phyloP scores from a whole-genome alignment of 2,888 invertebrate genomes.

The Gryllus longicercus region DNA sequence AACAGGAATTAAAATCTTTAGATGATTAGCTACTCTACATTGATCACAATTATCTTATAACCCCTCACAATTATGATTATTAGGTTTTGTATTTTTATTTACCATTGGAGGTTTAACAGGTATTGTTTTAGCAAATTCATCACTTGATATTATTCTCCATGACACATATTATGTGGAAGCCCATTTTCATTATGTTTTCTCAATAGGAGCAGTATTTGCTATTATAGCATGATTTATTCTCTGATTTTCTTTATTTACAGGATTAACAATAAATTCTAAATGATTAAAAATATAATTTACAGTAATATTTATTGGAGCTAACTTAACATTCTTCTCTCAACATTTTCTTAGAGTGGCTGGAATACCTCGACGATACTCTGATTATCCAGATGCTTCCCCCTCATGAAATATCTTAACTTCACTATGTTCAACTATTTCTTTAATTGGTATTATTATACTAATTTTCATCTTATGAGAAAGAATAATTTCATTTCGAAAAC shows the following conservation, averaged over 20 bases:
- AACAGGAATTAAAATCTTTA: constrained; percentile 53
- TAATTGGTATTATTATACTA: too few species aligned
- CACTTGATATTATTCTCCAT: constrained; percentile 71
- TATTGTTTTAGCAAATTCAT: constrained; percentile 65
- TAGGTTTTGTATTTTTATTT: constrained; percentile 73
- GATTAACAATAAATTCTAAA: constrained; percentile 55
- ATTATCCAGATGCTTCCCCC: too few species aligned
- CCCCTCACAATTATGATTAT: constrained; percentile 50
- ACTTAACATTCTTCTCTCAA: constrained; percentile 77
- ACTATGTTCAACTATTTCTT: too few species aligned
- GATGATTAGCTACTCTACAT: constrained; percentile 49
- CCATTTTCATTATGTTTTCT: constrained; percentile 78
- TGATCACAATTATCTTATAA: constrained; percentile 42
- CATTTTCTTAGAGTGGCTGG: constrained; percentile 46
- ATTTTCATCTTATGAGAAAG: too few species aligned
- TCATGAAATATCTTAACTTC: too few species aligned
- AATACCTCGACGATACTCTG: too few species aligned
- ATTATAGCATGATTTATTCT: constrained; percentile 57
- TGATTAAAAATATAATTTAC: constrained; percentile 44
- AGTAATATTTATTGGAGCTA: constrained; percentile 73
- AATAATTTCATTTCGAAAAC: too few species aligned
- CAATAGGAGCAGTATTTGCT: constrained; percentile 75
- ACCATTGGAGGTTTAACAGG: constrained; percentile 68
- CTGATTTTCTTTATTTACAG: constrained; percentile 68
- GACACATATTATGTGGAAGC: constrained; percentile 84